A percentile compares a stretch with the other conserved stretches of the same genome.
phyloP scores from a whole-genome alignment of 2,797 vertebrate species.

The Psittacula echo region DNA sequence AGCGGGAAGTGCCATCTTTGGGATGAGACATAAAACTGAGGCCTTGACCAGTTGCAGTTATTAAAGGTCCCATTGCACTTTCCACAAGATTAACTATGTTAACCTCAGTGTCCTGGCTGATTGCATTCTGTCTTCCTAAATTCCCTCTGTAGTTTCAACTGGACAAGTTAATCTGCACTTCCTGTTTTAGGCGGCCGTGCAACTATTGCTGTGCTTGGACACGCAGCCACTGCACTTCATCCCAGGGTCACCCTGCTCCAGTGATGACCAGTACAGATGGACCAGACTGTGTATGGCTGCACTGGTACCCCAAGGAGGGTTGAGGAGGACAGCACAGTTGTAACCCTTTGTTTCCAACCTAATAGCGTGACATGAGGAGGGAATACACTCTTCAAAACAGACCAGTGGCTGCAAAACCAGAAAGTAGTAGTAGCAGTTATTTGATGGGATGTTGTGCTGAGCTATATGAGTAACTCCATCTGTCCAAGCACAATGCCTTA shows the following conservation, averaged over 20 bases:
- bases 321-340: neutral
- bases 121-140: conserved; percentile 73
- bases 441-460: neutral
- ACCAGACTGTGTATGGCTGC: accelerated
- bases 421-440: neutral
- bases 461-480: neutral
- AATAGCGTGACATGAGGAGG: neutral
- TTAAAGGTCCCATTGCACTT: conserved; percentile 73
- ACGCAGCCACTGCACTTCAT: neutral
- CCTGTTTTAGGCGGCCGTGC: conserved; percentile 9
- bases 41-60: conserved; percentile 70
- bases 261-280: accelerated
- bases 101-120: conserved; percentile 70
- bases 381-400: neutral
- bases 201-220: neutral
- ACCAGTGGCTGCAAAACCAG: neutral
- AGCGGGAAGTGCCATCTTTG: conserved; percentile 55
- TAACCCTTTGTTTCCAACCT: neutral
- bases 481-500: neutral
- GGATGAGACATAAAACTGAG: conserved; percentile 68
- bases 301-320: neutral
- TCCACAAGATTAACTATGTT: conserved; percentile 73
- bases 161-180: conserved; percentile 70
- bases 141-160: conserved; percentile 61
- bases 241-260: neutral